Conservation (phyloP, 2,888 invertebrate genomes). For the Romanomermis culicivorax region DNA sequence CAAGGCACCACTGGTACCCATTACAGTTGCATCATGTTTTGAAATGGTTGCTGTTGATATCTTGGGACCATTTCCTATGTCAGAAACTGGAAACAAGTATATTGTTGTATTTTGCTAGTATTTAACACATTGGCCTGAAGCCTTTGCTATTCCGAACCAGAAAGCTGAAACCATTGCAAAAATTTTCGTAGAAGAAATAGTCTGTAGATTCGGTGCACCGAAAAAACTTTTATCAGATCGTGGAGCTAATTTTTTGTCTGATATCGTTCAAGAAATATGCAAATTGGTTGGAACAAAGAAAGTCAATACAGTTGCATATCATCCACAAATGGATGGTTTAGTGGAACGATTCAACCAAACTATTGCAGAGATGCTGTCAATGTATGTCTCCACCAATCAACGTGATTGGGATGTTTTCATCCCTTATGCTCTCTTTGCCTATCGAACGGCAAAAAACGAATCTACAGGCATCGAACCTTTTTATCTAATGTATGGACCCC, state of each 20-base stretch:
- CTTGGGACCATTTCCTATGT: constrained; percentile 8
- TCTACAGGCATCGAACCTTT: constrained; percentile 14
- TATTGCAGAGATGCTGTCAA: constrained; percentile 14
- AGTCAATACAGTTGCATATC: constrained; percentile 13
- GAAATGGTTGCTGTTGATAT: constrained; percentile 10
- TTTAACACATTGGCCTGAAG: constrained; percentile 6
- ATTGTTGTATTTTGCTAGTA: constrained; percentile 11
- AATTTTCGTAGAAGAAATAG: constrained; percentile 4
- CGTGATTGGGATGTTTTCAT: constrained; percentile 15
- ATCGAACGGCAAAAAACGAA: constrained; percentile 13
- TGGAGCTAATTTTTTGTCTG: constrained; percentile 14
- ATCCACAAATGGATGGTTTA: constrained; percentile 15
- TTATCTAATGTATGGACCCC: constrained; percentile 14
- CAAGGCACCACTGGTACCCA: background rate
- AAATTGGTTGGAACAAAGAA: constrained; percentile 10
- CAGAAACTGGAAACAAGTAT: constrained; percentile 10
- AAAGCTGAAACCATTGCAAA: background rate
- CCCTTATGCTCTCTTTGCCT: constrained; percentile 12
- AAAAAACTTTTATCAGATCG: constrained; percentile 13
- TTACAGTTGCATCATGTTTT: constrained; percentile 5
- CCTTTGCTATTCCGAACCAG: background rate
- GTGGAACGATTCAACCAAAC: constrained; percentile 16
- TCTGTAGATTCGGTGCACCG: constrained; percentile 8
- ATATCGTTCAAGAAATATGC: constrained; percentile 11
- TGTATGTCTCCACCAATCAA: constrained; percentile 13